A percentile compares a stretch with the other conserved stretches of the same genome.
phyloP scores from a whole-genome alignment of 1,140 invertebrate genomes.

The Ceratitis capitata region DNA sequence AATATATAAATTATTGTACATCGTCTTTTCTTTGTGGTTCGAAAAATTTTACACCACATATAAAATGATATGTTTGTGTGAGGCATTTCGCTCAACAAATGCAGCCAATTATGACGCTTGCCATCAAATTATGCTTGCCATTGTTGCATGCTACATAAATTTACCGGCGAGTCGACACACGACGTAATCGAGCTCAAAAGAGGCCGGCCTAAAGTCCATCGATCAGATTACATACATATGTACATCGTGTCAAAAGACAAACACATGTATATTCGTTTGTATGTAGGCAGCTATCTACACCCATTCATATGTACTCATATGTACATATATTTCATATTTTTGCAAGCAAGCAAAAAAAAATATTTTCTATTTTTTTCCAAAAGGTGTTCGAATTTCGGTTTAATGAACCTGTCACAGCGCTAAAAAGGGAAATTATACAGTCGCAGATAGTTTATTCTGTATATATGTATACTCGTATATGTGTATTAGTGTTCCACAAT shows the following conservation, averaged over 20 bases:
- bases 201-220: background rate
- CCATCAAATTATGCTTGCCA: constrained; percentile 4
- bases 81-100: background rate
- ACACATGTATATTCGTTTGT: too few relatives aligned
- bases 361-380: background rate
- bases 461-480: background rate
- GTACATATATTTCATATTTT: background rate
- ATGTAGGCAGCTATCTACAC: too few relatives aligned
- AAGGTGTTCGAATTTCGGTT: background rate
- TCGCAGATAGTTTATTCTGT: background rate
- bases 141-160: constrained; percentile 19
- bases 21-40: too few relatives aligned
- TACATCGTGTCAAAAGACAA: too few relatives aligned
- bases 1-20: background rate
- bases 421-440: background rate
- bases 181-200: background rate
- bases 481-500: too few relatives aligned
- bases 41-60: too few relatives aligned
- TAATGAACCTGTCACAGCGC: background rate
- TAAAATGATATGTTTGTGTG: background rate
- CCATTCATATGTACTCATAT: background rate
- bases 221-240: background rate
- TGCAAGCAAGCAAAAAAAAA: too few relatives aligned
- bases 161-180: background rate
- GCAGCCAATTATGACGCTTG: background rate